Base-by-base conservation (phyloP, 2,113 vertebrate genomes). In the Spizaetus ornatus region DNA sequence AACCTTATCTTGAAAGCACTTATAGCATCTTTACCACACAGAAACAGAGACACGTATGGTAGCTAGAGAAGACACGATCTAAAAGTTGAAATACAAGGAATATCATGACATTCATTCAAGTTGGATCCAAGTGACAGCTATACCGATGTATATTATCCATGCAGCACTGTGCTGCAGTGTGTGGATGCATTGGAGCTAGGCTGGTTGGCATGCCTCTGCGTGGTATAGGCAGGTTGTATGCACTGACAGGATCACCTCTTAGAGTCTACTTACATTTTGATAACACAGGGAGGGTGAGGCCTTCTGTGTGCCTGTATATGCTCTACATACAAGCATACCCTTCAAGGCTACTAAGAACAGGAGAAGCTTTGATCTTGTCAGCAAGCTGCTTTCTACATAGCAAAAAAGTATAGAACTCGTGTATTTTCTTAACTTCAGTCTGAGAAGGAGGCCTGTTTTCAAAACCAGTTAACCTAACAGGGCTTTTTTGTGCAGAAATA, bases 131-230 rank as follows among this genome's bases (percentile, higher is more conserved):
- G n/a, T 6, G 11, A 65, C 29, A 83, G n/a, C 32, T 52, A 26
- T 6, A 58, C 5, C 11, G 5, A 45, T 3, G 1, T 14, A 0
- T 4, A 50, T 31, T 12, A 53, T 5, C 72, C 53, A 17, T 1
- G 17, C 3, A 3, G 47, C 21, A 53, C 13, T 48, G 50, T 1
- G 6, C 34, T 11, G 13, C 31, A 34, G 26, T 5, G 14, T 6
- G 42, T 19, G 58, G 34, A 62, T 76, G 20, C 36, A 53, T 0
- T 40, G 8, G 38, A 94, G 27, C n/a, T 7, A 42, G 65, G 36
- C 17, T 90, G 38, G n/a, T 47, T 56, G 63, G 27, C 7, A 16
- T 23, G 36, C 25, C 19, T 65, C 25, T 81, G 48, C 4, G 3
- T 4, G 7, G 13, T 16, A 9, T 1, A 45, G 31, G 65, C 16